Evolutionary conservation across 2,113 vertebrate species (phyloP).

Genomic region (Salvelinus alpinus): DNA sequence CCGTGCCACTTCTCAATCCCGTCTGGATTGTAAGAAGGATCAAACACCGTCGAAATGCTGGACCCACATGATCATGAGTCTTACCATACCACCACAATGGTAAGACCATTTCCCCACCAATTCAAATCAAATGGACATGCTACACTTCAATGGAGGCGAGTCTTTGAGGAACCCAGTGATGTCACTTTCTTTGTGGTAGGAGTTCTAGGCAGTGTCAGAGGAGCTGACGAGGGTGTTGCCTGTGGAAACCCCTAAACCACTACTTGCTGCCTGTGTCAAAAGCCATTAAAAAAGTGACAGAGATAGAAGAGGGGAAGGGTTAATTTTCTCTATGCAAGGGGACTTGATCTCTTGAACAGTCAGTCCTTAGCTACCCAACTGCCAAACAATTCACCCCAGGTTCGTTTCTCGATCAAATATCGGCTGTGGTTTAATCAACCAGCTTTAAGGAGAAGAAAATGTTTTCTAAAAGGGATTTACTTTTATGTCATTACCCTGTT

Average conservation of each 20-base stretch:
- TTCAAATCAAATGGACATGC: conserved; percentile 34
- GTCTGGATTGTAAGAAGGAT: conserved; percentile 17
- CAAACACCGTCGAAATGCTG: conserved; percentile 37
- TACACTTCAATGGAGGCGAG: conserved; percentile 41
- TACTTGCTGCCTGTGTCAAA: conserved; percentile 3
- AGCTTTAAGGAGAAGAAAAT: not conserved
- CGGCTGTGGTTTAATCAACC: not conserved
- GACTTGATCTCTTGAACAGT: not conserved
- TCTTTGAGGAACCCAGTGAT: conserved; percentile 28
- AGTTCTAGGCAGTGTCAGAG: conserved; percentile 15
- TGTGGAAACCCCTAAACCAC: conserved; percentile 21
- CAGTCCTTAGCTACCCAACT: not conserved
- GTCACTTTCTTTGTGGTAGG: conserved; percentile 21
- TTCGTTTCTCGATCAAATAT: not conserved
- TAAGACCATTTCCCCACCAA: conserved; percentile 40
- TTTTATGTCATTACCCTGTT: not conserved
- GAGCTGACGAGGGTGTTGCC: conserved; percentile 33
- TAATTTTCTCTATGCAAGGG: conserved; percentile 14
- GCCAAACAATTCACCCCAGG: not conserved
- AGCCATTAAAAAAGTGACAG: not conserved
- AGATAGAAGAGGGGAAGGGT: conserved; percentile 19
- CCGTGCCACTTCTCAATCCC: not conserved
- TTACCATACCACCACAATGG: conserved; percentile 25
- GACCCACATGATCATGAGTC: conserved; percentile 28
- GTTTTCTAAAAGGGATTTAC: not conserved